Base-by-base conservation (phyloP, 1,140 invertebrate genomes). In the Anadara kagoshimensis region DNA sequence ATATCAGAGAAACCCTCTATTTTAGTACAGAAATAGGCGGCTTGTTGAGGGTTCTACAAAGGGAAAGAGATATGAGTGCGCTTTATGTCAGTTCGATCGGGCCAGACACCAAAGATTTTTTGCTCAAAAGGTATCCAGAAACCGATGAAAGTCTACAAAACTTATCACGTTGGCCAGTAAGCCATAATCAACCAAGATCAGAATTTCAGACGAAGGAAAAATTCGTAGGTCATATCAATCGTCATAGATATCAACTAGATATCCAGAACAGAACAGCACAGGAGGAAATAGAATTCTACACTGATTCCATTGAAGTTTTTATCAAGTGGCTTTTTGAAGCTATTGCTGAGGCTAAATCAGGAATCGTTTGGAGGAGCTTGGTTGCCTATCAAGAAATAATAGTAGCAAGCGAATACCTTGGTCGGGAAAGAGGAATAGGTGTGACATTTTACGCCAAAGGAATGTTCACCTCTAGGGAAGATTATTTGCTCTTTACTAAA, bases 331-430 rank as follows among this genome's bases (percentile, higher is more conserved):
- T 82, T 45, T 79, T 73, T 36, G 78, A 79, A 14, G 65, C 72
- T 3, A 65, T 82, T 16, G 64, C 66, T 24, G 80, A 84, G 57
- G 73, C 78, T 1, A 62, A 74, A 47, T 79, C 82, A 4, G 79
- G 79, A n/a, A 72, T 69, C 53, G 68, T 82, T 0, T 84, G 83
- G 83, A 75, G 69, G 29, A 73, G 66, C 18, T 57, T 84, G 10
- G 81, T 83, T 0, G 82, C 82, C 1, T 82, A 80, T 54, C 77
- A 78, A 57, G 78, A 82, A 69, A 69, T 79, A 16, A 73, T 80
- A 20, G 65, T 80, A 0, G 78, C 78, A 2, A 82, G 77, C 57
- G 75, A 78, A 41, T 74, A 67, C 36, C 73, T 82, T 41, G 80
- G 80, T 5, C 49, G 79, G 24, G 80, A 82, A 64, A 58, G 80